phyloP scores from a whole-genome alignment of 2,113 vertebrate genomes.

The Takifugu flavidus region DNA sequence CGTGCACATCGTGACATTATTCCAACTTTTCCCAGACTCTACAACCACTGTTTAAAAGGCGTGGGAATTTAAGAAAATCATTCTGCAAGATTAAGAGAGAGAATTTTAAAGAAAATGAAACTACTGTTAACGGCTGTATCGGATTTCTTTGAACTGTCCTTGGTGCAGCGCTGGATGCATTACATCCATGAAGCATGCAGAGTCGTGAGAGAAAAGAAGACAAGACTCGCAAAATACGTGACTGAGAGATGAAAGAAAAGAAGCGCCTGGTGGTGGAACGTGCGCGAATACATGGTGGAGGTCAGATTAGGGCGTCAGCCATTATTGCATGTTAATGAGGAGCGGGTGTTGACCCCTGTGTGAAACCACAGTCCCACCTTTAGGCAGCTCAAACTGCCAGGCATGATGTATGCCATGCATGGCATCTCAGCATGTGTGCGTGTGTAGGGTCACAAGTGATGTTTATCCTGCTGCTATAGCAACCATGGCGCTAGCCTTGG shows the following conservation, averaged over 20 bases:
- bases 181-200: conserved; percentile 14
- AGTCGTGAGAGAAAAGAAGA: conserved; percentile 33
- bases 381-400: conserved; percentile 45
- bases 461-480: conserved; percentile 64
- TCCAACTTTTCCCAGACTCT: conserved; percentile 45
- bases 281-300: conserved; percentile 55
- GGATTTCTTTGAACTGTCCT: conserved; percentile 52
- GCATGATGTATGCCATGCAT: conserved; percentile 14
- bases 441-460: conserved; percentile 46
- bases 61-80: conserved; percentile 26
- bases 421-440: conserved; percentile 41
- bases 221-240: conserved; percentile 46
- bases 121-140: conserved; percentile 42
- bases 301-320: conserved; percentile 36
- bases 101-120: conserved; percentile 44
- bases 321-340: conserved; percentile 67
- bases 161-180: conserved; percentile 25
- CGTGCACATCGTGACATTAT: conserved; percentile 41
- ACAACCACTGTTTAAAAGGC: conserved; percentile 51
- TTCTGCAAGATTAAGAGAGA: conserved; percentile 2
- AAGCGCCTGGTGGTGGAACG: conserved; percentile 42
- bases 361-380: conserved; percentile 48
- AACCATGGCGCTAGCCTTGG: conserved; percentile 59
- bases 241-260: conserved; percentile 60
- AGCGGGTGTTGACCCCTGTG: conserved; percentile 51